Conservation (phyloP, 1,140 invertebrate species). For the Leptinotarsa texana region DNA sequence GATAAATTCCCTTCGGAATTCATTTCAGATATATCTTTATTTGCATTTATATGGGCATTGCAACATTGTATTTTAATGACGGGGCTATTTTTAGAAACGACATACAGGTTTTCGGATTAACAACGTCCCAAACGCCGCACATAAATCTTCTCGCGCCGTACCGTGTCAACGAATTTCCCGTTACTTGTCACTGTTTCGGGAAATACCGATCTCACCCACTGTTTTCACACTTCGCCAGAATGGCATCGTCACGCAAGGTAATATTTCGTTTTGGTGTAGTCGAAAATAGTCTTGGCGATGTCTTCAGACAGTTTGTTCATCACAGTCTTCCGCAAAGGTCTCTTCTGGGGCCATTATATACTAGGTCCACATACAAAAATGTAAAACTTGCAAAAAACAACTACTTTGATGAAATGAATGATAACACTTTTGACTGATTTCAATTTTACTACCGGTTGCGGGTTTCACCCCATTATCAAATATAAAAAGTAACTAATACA, state of each 20-base stretch:
- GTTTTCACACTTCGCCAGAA: not conserved
- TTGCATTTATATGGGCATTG: conserved; percentile 18
- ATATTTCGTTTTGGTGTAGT: not conserved
- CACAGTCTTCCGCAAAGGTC: no score
- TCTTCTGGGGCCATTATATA: no score
- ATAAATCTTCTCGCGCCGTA: conserved; percentile 13
- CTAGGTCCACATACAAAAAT: no score
- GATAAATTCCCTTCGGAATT: conserved; percentile 14
- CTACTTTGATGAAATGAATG: no score
- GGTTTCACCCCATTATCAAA: no score
- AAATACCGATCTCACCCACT: not conserved
- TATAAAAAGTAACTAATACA: no score
- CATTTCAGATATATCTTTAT: conserved; percentile 15
- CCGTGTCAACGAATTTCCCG: conserved; percentile 11
- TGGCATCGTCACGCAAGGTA: not conserved
- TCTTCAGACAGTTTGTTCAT: no score
- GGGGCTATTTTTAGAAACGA: conserved; percentile 15
- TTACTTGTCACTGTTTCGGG: conserved; percentile 5
- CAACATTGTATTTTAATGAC: conserved; percentile 15
- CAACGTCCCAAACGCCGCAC: conserved; percentile 4
- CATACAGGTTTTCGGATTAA: conserved; percentile 14
- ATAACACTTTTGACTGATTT: no score
- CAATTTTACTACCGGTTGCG: no score
- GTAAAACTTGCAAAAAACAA: no score
- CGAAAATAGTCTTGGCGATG: not conserved